A percentile compares a stretch with the other conserved stretches of the same genome.
phyloP scores from a whole-genome alignment of 2,888 invertebrate genomes.

The Eubasilissa splendida region DNA sequence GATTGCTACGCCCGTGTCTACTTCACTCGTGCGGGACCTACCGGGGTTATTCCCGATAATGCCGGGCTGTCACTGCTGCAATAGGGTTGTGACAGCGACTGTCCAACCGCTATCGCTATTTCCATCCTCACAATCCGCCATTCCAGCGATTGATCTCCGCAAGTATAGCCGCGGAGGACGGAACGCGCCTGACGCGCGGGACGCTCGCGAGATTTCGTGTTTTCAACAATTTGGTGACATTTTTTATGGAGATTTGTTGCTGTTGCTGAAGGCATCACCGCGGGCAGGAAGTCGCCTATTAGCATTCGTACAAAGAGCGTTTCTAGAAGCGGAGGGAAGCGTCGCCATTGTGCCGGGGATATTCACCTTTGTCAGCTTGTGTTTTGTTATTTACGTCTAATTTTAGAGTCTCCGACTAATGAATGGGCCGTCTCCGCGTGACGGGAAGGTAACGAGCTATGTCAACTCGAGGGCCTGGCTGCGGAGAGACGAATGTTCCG shows the following conservation, averaged over 20 bases:
- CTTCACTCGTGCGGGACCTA: background rate
- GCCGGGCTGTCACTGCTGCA: slow-evolving; percentile 1
- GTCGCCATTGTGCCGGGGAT: slow-evolving; percentile 27
- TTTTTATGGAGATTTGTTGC: slow-evolving; percentile 9
- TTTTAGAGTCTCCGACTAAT: slow-evolving; percentile 46
- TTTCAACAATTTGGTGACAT: background rate
- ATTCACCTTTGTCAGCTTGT: slow-evolving; percentile 48
- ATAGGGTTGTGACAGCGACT: background rate
- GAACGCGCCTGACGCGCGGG: too few relatives aligned
- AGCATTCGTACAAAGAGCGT: slow-evolving; percentile 32
- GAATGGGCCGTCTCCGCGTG: slow-evolving; percentile 32
- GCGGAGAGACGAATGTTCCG: background rate
- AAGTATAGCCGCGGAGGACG: background rate
- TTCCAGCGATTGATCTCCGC: background rate
- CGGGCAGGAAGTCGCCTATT: slow-evolving; percentile 43
- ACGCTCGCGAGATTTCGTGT: background rate
- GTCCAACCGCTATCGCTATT: background rate
- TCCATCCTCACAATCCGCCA: background rate
- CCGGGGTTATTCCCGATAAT: background rate
- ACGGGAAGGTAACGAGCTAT: slow-evolving; percentile 47
- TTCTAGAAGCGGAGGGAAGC: slow-evolving; percentile 34
- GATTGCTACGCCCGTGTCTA: background rate
- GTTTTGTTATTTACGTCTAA: slow-evolving; percentile 50
- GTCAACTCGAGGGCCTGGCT: slow-evolving; percentile 22
- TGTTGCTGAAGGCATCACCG: background rate